Base-by-base conservation (phyloP, 2,113 vertebrate species). In the Hippocampus zosterae region DNA sequence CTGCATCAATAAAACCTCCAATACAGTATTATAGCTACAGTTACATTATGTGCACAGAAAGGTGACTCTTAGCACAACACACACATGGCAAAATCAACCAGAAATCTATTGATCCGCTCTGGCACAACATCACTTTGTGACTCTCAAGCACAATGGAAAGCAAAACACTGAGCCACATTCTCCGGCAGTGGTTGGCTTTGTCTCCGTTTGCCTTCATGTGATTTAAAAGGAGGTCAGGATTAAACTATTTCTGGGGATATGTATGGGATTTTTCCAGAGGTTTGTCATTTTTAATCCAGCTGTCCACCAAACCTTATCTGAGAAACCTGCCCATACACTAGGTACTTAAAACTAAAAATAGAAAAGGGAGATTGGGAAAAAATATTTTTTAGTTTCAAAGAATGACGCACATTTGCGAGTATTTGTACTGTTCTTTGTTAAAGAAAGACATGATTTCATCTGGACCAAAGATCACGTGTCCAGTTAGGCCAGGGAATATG, bases 191-290 rank as follows among this genome's bases (percentile, higher is more conserved):
- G 78, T 90, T 87, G 87, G 87, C 91, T 70, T 91, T 73, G 85
- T 81, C 77, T 86, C 82, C 77, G 88, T 88, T 89, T 88, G 81
- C 69, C 73, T 75, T 74, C 19, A 62, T 53, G 75, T 72, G 84
- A 92, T 92, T 44, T 89, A 84, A 88, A 88, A 16, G 67, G 83
- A 77, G 71, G 53, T 81, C 25, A 78, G 84, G 91, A 93, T 91
- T 90, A 91, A 75, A 84, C 87, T 61, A 79, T 84, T 89, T 91
- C 83, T 82, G 82, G 80, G 85, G 83, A 86, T 89, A 81, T 84
- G 83, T 88, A 88, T 84, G 86, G 64, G 60, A 90, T 86, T 72
- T 80, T 84, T 76, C 86, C 81, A 73, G 80, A 82, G 73, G 69
- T 68, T 55, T 60, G 63, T 85, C 82, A 73, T 70, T 87, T 84